Evolutionary conservation across 2,888 invertebrate species (phyloP), one percentile per base, ranked within the genome.

Genomic region (Lasioglossum zephyrum): DNA sequence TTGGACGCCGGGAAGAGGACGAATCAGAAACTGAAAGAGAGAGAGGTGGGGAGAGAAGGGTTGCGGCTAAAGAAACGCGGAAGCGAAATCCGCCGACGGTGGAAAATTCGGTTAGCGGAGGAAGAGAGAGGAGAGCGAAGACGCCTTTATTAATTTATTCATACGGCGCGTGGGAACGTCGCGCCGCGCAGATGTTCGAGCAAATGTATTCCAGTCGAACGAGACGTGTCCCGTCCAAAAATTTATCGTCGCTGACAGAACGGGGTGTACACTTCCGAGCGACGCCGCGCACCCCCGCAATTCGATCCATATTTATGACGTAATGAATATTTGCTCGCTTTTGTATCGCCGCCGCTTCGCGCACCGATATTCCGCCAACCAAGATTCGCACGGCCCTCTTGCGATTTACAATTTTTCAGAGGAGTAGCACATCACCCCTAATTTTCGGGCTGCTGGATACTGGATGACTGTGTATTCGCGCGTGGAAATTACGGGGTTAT

Each of bases 51-150:
- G 2, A 60, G 31, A 31, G 31, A 31, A 31, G 13, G 13, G 26
- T 0, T 11, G 26, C 60, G 60, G 26, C 26, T 31, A 5, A 26
- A 26, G 26, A 26, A 26, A 60, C 60, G 26, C 60, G 26, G 26
- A 31, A 60, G 69, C 36, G 77, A 63, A 16, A 73, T 74, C 78
- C 74, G 81, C 79, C 70, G 66, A 73, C 63, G 57, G 82, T 74
- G 85, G 31, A 31, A 60, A 60, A 60, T 77, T 80, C 88, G 87
- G 85, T 90, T 90, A 79, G 90, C 87, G 81, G 84, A 86, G 77
- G 72, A 80, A 83, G 80, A 57, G 73, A 22, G 82, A 75, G 47
- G 73, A 13, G 26, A 60, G 26, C 60, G 16, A 60, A 60, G 60
- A 31, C 60, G 26, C 81, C 66, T 36, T 60, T 60, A 60, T 60